Base-by-base conservation (phyloP, 2,888 invertebrate genomes). In the Lasioglossum calceatum region DNA sequence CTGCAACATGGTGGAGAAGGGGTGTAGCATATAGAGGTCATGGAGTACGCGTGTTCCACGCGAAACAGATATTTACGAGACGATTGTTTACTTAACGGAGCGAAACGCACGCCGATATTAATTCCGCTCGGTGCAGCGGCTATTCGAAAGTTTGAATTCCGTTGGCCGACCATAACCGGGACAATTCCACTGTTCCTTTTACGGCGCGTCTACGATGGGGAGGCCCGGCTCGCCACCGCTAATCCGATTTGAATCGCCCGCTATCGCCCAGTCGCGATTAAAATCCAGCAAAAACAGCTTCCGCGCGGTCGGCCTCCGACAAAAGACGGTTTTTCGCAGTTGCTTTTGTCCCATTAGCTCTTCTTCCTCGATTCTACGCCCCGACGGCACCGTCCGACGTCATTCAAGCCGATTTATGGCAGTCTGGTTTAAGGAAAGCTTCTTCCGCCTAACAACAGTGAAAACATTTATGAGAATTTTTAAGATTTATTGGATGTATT, bases 61-160 rank as follows among this genome's bases (percentile, higher is more conserved):
- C 61, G 32, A 79, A 77, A 74, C 61, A 74, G 79, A 80, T 85
- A 79, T 85, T 85, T 85, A 80, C 85, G 79, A 36, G 71, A 82
- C 79, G 79, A 85, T 82, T 85, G 85, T 85, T 85, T 85, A 76
- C 75, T 72, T 58, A 79, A 54, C 79, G 44, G 83, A 79, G 73
- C 54, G 83, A 84, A 85, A 79, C 77, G 73, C 47, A 50, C 47
- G 58, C 50, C 84, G 70, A 70, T 84, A 84, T 85, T 79, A 84
- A 85, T 84, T 79, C 79, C 61, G 27, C 61, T 61, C 27, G 27
- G 61, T 12, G 61, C 61, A 27, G 14, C 27, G 27, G 61, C 27
- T 27, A 61, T 61, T 61, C 61, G 27, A 61, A 61, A 61, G 61
- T 61, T 61, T 61, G 61, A 27, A 61, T 61, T 61, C 61, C 61